These are phyloP conservation scores for Spodoptera picta DNA, from an alignment of 2,888 invertebrate genomes.

Conservation along the genomic window DNA sequence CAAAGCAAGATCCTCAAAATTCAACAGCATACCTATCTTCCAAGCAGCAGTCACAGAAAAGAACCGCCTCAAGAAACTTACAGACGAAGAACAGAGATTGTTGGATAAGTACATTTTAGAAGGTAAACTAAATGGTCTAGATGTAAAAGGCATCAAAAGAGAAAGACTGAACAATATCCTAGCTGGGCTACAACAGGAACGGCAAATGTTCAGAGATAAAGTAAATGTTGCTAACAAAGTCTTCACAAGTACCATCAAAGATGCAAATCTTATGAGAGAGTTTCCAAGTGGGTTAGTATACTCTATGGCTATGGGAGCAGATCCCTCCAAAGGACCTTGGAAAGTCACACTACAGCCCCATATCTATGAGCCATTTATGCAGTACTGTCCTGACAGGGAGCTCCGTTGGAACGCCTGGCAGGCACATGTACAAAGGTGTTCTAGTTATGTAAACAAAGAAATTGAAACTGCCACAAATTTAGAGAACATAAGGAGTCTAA, in stretches of 20 bases:
- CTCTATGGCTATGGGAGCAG: conserved; percentile 90
- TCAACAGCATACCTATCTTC: conserved; percentile 91
- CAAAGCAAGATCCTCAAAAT: conserved; percentile 92
- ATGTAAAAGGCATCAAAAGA: conserved; percentile 87
- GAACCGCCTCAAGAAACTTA: conserved; percentile 79
- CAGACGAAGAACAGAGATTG: conserved; percentile 91
- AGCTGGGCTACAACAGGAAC: conserved; percentile 88
- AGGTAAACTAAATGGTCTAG: conserved; percentile 94
- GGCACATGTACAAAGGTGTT: conserved; percentile 92
- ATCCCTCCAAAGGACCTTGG: conserved; percentile 94
- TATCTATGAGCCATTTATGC: conserved; percentile 92
- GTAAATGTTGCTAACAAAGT: conserved; percentile 90
- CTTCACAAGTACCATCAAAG: conserved; percentile 91
- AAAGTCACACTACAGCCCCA: conserved; percentile 92
- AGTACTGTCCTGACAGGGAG: conserved; percentile 94
- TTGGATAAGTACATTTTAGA: conserved; percentile 94
- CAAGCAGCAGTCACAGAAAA: conserved; percentile 90
- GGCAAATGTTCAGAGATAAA: conserved; percentile 90
- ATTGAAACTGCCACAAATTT: conserved; percentile 92
- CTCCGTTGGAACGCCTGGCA: conserved; percentile 96
- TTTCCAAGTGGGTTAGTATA: conserved; percentile 92
- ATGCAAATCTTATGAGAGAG: conserved; percentile 91
- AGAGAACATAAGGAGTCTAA: conserved; percentile 92
- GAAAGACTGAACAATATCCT: conserved; percentile 82
- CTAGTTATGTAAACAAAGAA: conserved; percentile 89